Evolutionary conservation across 2,113 vertebrate species (phyloP), one percentile per base, ranked within the genome.

Genomic region (Gnathonemus longibarbis): DNA sequence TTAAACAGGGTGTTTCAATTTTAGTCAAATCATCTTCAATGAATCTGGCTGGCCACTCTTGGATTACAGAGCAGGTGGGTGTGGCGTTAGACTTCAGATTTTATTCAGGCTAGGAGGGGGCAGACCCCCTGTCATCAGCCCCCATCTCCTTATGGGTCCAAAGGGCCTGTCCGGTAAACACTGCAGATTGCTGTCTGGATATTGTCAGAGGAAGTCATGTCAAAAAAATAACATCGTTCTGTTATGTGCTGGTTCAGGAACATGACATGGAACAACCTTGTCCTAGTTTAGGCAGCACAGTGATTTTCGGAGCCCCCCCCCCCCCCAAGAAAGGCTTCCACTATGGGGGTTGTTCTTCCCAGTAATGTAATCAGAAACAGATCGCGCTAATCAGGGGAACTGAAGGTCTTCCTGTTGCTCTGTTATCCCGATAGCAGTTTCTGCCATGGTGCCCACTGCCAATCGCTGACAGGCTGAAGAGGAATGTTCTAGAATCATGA

Each of bases 341-440:
- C 35, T 17, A 42, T 42, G 74, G 74, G 13, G 15, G 70, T 89
- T 88, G 56, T 52, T 58, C 84, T 90, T 90, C 88, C 88, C 85
- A 45, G 88, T 80, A 80, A 74, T 11, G 24, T 77, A 88, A 53
- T 48, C 56, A 53, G 84, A 92, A 91, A 91, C 92, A 93, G 88
- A 91, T 90, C 62, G 90, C 89, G 88, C 80, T 77, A 89, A 92
- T 92, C 85, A 92, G 42, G 90, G 48, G 42, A 35, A 93, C 91
- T 90, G 91, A 86, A 90, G 91, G 88, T 17, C 84, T 93, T 94
- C 91, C 91, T 91, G 89, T 92, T 90, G 88, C 90, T 90, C 48
- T 87, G 17, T 80, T 88, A 90, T 80, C 89, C 89, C 88, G 84
- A 87, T n/a, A 42, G 66, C 80, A 49, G 87, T 62, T 89, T 89